phyloP scores from a whole-genome alignment of 2,888 invertebrate genomes.

The Cistogaster globosa region DNA sequence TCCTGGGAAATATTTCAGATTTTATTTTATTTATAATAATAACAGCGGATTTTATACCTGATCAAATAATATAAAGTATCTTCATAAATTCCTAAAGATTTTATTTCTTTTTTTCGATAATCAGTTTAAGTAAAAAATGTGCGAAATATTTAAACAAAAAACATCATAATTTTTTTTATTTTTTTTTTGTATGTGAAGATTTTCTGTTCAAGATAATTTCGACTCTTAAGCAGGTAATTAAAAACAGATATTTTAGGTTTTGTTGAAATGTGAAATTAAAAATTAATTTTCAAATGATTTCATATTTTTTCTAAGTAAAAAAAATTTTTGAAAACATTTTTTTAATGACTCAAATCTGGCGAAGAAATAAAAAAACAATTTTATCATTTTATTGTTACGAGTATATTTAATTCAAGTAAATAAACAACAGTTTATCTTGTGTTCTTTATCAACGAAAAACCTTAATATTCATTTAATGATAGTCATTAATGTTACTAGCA shows the following conservation, averaged over 20 bases:
- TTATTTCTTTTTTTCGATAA: constrained; percentile 5
- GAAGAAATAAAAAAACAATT: constrained; percentile 5
- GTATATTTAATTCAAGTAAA: constrained; percentile 8
- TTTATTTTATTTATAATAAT: too few species aligned
- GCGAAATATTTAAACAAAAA: neutral
- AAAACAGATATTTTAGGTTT: constrained; percentile 28
- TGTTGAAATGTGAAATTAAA: constrained; percentile 31
- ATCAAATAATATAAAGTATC: too few species aligned
- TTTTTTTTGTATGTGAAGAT: neutral
- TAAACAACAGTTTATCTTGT: constrained; percentile 19
- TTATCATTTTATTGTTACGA: constrained; percentile 14
- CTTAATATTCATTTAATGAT: constrained; percentile 48
- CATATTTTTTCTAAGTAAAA: constrained; percentile 34
- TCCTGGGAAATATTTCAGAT: too few species aligned
- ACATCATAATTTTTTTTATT: neutral
- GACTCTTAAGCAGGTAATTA: constrained; percentile 43
- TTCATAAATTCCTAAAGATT: too few species aligned
- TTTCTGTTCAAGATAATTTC: constrained; percentile 10
- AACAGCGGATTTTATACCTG: too few species aligned
- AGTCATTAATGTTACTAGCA: constrained; percentile 27
- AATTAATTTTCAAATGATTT: constrained; percentile 40
- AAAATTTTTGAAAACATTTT: neutral
- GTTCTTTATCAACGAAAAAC: constrained; percentile 20
- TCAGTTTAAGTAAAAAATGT: neutral
- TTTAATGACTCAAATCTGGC: constrained; percentile 38